phyloP scores from a whole-genome alignment of 1,140 invertebrate genomes.

The Habropoda laboriosa region DNA sequence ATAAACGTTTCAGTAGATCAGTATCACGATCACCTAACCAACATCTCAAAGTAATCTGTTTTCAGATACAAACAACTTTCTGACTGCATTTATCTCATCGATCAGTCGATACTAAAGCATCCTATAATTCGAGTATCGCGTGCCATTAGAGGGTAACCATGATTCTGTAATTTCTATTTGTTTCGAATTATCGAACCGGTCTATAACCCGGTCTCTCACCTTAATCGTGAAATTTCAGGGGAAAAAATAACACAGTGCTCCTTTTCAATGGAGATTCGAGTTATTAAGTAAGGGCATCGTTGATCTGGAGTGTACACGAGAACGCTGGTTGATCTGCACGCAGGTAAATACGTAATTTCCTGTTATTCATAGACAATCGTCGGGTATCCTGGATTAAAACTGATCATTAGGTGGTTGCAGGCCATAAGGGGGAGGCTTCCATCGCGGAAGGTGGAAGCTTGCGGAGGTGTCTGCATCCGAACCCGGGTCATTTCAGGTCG shows the following conservation, averaged over 20 bases:
- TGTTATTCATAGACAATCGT: constrained; percentile 63
- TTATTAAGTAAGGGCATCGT: neutral
- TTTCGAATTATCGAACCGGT: too few relatives aligned
- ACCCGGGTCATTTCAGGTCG: constrained; percentile 66
- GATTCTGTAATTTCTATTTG: neutral
- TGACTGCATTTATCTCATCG: neutral
- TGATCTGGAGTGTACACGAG: neutral
- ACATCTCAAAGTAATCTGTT: neutral
- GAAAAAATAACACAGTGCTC: neutral
- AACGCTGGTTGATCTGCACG: neutral
- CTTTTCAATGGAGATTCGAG: neutral
- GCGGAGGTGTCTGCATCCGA: constrained; percentile 49
- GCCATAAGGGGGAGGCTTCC: neutral
- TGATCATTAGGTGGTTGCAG: constrained; percentile 23
- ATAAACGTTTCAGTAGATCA: neutral
- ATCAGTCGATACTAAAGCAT: neutral
- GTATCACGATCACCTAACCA: neutral
- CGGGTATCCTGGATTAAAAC: constrained; percentile 53
- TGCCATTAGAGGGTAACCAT: neutral
- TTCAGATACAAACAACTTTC: neutral
- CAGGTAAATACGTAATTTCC: constrained; percentile 51
- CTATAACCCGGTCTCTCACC: neutral
- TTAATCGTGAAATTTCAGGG: neutral
- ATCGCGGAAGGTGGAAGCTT: constrained; percentile 37
- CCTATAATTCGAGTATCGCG: neutral